Evolutionary conservation across 2,888 invertebrate genomes (phyloP), one percentile per base, ranked within the genome.

Genomic region (Acanthosepion esculentum): DNA sequence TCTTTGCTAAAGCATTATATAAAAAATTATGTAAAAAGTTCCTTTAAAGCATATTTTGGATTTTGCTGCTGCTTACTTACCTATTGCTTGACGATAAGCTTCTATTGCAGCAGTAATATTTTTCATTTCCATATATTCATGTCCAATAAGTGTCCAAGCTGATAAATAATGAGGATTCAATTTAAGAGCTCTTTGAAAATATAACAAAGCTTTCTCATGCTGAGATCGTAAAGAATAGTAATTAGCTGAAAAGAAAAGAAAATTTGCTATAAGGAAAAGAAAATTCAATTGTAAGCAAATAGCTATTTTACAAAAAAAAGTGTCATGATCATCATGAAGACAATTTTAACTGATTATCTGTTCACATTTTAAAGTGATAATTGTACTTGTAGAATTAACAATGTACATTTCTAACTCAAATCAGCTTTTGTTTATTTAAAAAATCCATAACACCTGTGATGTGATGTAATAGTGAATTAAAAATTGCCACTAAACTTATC

Each of bases 61-160:
- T 59, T 23, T 59, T 6, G 6, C 26, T 59, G 3, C 10, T 59
- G 20, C n/a, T 94, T 29, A 95, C 97, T 97, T 98, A 99, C 99
- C 99, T 96, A 99, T 99, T 93, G 99, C 99, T 97, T 99, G 99
- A 96, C 99, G 98, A 97, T 99, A 99, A 96, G 99, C 99, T 97
- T 99, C 99, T 97, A 99, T 99, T n/a, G 99, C 99, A 33, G 99
- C 99, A 97, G 99, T 99, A 0, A 99, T 99, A 97, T 99, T 99
- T 97, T 99, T 99, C 97, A 99, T 98, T 98, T 99, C 99, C 98
- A 99, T 99, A 97, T 99, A 99, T 97, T 99, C 99, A 97, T 99
- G 99, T 0, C 99, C 99, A 98, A 99, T 99, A 92, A 99, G 98
- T 4, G 99, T 99, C 99, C 99, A 99, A 0, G 99, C 99, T 0